Evolutionary conservation across 2,888 invertebrate genomes (phyloP).

Genomic region (Ormyrus rosae): DNA sequence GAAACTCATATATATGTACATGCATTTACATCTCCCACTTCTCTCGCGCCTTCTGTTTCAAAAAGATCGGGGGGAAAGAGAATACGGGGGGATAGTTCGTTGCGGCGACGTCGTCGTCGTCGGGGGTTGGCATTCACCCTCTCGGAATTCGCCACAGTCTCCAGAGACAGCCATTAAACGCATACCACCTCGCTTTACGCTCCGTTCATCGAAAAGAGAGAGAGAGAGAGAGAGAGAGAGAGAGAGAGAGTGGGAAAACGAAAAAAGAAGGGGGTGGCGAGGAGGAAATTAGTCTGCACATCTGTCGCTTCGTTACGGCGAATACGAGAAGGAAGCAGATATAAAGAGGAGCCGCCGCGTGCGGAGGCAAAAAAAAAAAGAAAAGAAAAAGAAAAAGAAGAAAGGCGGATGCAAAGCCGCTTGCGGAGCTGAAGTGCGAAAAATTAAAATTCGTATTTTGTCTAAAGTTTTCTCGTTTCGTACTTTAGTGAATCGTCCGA

Average conservation of each 20-base stretch:
- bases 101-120: too few relatives aligned
- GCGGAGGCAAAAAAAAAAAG: background rate
- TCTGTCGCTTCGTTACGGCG: constrained; percentile 63
- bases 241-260: constrained; percentile 6
- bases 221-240: constrained; percentile 1
- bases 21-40: constrained; percentile 20
- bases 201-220: constrained; percentile 36
- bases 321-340: background rate
- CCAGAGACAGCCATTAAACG: constrained; percentile 65
- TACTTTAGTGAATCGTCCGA: constrained; percentile 7
- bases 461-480: constrained; percentile 41
- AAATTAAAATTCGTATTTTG: constrained; percentile 50
- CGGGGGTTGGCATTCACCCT: constrained; percentile 39
- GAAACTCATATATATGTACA: background rate
- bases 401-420: background rate
- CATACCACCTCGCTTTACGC: constrained; percentile 60
- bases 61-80: background rate
- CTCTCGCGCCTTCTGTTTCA: background rate
- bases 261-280: constrained; percentile 13
- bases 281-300: constrained; percentile 67
- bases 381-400: background rate
- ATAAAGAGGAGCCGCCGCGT: background rate
- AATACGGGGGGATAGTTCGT: background rate
- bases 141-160: constrained; percentile 60
- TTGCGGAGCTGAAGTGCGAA: constrained; percentile 27